Percentiles rank a stretch among this genome's conserved stretches.
Conservation (phyloP, 2,113 vertebrate genomes). For the Halcyon senegalensis region DNA sequence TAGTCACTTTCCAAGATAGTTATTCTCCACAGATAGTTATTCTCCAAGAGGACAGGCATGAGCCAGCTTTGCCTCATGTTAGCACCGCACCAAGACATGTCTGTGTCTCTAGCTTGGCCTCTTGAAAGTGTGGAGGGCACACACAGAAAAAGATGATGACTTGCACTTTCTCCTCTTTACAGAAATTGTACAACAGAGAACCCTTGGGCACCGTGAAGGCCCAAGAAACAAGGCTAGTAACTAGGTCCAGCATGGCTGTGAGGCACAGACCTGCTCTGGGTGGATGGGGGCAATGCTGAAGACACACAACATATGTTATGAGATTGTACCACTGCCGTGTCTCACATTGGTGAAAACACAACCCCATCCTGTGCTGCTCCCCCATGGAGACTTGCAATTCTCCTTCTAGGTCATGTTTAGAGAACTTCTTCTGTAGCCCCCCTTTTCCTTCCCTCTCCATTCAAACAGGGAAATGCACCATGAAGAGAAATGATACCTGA, state of each 20-base stretch:
- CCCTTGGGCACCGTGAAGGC: not conserved
- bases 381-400: not conserved
- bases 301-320: too few relatives aligned
- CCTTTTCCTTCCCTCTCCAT: not conserved
- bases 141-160: not conserved
- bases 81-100: not conserved
- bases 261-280: not conserved
- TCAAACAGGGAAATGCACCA: not conserved
- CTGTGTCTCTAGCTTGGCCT: not conserved
- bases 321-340: not conserved
- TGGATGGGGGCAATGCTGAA: not conserved
- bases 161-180: not conserved
- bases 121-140: not conserved
- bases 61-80: not conserved
- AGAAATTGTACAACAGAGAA: not conserved
- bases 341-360: not conserved
- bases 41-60: not conserved
- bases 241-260: not conserved
- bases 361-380: not conserved
- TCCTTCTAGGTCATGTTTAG: not conserved
- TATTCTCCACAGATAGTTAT: not conserved
- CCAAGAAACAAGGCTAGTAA: not conserved
- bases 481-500: not conserved
- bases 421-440: not conserved
- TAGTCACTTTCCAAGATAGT: not conserved